phyloP scores from a whole-genome alignment of 2,888 invertebrate genomes.

The Apotomis betuletana region DNA sequence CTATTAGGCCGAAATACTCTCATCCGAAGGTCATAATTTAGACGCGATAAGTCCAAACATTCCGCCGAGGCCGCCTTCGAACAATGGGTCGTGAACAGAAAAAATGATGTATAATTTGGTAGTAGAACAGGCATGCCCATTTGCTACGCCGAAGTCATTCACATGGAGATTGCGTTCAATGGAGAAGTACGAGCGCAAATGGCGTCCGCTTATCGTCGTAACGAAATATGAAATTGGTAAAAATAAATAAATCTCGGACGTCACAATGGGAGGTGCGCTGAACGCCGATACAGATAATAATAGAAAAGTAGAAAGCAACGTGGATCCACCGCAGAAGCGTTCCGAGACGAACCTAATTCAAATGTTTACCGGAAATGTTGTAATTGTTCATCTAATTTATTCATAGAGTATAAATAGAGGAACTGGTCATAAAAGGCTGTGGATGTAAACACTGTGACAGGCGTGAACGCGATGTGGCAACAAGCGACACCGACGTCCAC shows the following conservation, averaged over 20 bases:
- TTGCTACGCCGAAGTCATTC: conserved; percentile 36
- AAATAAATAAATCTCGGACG: conserved; percentile 54
- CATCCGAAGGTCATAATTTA: conserved; percentile 66
- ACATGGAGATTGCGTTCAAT: conserved; percentile 52
- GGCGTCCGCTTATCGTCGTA: conserved; percentile 45
- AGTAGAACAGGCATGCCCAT: conserved; percentile 39
- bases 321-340: conserved; percentile 14
- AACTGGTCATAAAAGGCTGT: conserved; percentile 16
- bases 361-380: conserved; percentile 25
- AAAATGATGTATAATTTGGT: conserved; percentile 67
- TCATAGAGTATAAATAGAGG: conserved; percentile 11
- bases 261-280: conserved; percentile 45
- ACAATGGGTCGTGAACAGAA: conserved; percentile 66
- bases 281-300: conserved; percentile 52
- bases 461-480: conserved; percentile 28
- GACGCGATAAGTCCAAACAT: conserved; percentile 62
- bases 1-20: conserved; percentile 58
- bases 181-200: conserved; percentile 44
- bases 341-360: conserved; percentile 12
- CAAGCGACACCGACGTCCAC: conserved; percentile 8
- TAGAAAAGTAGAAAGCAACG: conserved; percentile 51
- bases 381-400: conserved; percentile 34
- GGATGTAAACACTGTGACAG: conserved; percentile 27
- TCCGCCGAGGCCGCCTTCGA: conserved; percentile 55
- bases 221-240: conserved; percentile 52